Conservation (phyloP, 2,888 invertebrate genomes). For the Tiphia femorata region DNA sequence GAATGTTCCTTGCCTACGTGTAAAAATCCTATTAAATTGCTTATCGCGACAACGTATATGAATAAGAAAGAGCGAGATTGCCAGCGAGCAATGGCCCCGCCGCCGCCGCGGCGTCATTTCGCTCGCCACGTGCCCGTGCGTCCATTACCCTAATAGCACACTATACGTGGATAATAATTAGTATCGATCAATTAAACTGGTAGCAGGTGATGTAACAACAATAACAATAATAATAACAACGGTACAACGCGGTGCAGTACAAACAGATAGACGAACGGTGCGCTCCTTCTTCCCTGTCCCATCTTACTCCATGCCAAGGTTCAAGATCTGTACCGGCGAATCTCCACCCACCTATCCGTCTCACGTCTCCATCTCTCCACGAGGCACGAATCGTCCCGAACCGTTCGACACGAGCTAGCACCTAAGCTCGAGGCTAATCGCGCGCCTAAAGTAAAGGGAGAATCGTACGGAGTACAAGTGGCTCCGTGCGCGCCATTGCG, state of each 20-base stretch:
- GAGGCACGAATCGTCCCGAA: too few species aligned
- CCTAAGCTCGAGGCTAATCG: too few species aligned
- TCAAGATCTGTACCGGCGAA: too few species aligned
- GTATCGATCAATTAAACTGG: slow-evolving; percentile 13
- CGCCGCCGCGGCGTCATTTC: too few species aligned
- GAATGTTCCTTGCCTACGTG: not conserved
- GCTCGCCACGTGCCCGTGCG: too few species aligned
- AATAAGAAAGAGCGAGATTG: not conserved
- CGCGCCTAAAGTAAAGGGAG: too few species aligned
- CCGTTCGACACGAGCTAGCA: too few species aligned
- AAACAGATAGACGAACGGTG: slow-evolving; percentile 11
- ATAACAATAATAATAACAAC: slow-evolving; percentile 25
- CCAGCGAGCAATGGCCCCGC: not conserved
- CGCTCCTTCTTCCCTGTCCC: not conserved
- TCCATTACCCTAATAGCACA: not conserved
- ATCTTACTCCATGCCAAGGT: too few species aligned
- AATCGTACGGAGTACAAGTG: too few species aligned
- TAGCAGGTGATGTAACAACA: slow-evolving; percentile 17
- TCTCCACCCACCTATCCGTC: too few species aligned
- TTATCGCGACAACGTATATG: not conserved
- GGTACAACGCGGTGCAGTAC: slow-evolving; percentile 14
- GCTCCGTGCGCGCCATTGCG: too few species aligned
- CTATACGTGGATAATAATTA: not conserved
- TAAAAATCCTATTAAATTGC: not conserved
- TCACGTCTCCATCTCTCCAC: too few species aligned